Conservation (phyloP, 2,888 invertebrate genomes). For the Mythimna impura region DNA sequence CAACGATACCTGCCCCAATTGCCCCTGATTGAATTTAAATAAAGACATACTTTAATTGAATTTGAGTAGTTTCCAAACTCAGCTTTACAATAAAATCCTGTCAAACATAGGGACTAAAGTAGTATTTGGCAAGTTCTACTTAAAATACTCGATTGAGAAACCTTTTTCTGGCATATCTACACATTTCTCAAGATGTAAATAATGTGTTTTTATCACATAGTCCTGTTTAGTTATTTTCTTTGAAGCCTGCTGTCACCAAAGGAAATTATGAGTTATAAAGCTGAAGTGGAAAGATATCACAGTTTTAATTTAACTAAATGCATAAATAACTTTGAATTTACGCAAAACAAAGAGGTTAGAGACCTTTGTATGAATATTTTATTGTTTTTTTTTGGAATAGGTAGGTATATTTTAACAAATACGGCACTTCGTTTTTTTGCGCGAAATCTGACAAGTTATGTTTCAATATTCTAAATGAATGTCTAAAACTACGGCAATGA, state of each 20-base stretch:
- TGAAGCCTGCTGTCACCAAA: no score
- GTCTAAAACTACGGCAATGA: constrained; percentile 7
- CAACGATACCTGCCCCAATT: no score
- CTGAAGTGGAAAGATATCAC: not conserved
- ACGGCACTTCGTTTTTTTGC: constrained; percentile 23
- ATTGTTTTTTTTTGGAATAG: not conserved
- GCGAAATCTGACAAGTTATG: constrained; percentile 18
- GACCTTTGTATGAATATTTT: not conserved
- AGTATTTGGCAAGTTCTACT: no score
- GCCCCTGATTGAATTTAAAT: no score
- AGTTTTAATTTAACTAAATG: not conserved
- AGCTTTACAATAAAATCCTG: no score
- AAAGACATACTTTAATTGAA: no score
- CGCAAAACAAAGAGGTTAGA: not conserved
- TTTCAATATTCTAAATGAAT: not conserved
- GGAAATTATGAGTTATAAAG: not conserved
- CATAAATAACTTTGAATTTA: not conserved
- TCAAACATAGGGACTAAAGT: no score
- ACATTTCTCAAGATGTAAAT: not conserved
- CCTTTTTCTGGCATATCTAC: not conserved
- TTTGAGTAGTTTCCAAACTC: no score
- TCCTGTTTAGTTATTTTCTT: no score
- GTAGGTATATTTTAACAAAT: not conserved
- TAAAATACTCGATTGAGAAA: no score
- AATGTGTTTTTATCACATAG: not conserved